Conservation (phyloP, 2,113 vertebrate genomes). For the Pluvialis apricaria region DNA sequence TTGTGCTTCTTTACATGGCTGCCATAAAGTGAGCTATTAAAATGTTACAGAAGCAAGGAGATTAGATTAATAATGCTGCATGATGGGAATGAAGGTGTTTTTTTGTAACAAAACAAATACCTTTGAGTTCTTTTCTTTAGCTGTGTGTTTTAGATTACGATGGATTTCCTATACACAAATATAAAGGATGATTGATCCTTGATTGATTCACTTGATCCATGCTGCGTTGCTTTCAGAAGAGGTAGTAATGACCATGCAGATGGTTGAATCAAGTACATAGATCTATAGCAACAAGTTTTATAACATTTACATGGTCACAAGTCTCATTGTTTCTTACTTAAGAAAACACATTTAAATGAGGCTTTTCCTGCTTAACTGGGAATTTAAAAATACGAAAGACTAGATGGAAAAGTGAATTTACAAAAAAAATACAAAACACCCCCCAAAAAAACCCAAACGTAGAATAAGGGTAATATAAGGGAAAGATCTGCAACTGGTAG, state of each 20-base stretch:
- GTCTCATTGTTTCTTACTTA: not conserved
- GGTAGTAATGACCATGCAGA: not conserved
- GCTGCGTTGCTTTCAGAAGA: not conserved
- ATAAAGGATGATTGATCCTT: not conserved
- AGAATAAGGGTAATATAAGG: not conserved
- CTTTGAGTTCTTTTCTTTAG: not conserved
- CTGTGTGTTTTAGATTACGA: not conserved
- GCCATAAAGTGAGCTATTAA: not conserved
- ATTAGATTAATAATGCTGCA: not conserved
- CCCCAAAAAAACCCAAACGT: too few species aligned
- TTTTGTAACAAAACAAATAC: not conserved
- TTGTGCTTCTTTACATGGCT: not conserved
- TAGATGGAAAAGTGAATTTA: not conserved
- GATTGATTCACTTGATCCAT: not conserved
- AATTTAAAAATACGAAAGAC: not conserved
- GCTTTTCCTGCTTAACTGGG: not conserved
- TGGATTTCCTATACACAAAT: not conserved
- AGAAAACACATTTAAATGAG: not conserved
- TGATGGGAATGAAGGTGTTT: not conserved
- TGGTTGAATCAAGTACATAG: not conserved
- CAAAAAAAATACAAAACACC: not conserved
- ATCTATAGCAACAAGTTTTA: not conserved
- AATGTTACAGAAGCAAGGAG: not conserved
- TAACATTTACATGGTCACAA: not conserved
- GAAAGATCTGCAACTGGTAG: not conserved